These are phyloP conservation scores for Acanthis flammea DNA, from an alignment of 2,797 vertebrate species.

Conservation along the genomic window DNA sequence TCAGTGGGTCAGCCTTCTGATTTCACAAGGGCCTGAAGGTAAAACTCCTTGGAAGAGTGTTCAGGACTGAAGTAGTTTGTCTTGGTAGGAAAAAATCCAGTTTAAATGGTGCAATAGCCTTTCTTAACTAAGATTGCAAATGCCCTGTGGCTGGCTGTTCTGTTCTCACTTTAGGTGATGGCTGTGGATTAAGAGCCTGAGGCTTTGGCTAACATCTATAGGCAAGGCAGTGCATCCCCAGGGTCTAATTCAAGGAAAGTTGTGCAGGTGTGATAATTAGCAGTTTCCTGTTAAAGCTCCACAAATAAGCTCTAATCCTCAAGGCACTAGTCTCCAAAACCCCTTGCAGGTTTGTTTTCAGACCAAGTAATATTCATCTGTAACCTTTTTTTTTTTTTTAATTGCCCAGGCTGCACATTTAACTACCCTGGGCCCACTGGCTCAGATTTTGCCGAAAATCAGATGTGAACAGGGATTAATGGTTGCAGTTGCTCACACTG, in stretches of 20 bases:
- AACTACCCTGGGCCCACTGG: conserved; percentile 40
- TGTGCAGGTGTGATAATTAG: conserved; percentile 76
- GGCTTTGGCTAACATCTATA: conserved; percentile 44
- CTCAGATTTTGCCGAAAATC: conserved; percentile 47
- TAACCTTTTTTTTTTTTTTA: conserved; percentile 32
- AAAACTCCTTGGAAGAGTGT: background rate
- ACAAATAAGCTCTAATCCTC: conserved; percentile 69
- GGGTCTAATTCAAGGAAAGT: conserved; percentile 52
- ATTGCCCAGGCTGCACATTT: conserved; percentile 66
- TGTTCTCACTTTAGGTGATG: conserved; percentile 8
- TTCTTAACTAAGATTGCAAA: conserved; percentile 33
- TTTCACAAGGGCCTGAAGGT: background rate
- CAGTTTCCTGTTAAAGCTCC: conserved; percentile 68
- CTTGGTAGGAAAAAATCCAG: background rate
- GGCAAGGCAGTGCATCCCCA: conserved; percentile 42
- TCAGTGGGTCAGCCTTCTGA: background rate
- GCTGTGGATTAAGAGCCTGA: background rate
- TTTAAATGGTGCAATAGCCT: background rate
- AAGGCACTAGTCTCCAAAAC: conserved; percentile 57
- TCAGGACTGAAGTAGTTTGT: background rate
- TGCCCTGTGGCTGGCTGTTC: conserved; percentile 1
- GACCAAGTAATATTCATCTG: conserved; percentile 67
- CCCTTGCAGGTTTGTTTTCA: conserved; percentile 68
- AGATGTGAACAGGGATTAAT: conserved; percentile 44
- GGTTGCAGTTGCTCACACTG: conserved; percentile 8